phyloP scores from a whole-genome alignment of 2,797 vertebrate species.

The Oreortyx pictus region DNA sequence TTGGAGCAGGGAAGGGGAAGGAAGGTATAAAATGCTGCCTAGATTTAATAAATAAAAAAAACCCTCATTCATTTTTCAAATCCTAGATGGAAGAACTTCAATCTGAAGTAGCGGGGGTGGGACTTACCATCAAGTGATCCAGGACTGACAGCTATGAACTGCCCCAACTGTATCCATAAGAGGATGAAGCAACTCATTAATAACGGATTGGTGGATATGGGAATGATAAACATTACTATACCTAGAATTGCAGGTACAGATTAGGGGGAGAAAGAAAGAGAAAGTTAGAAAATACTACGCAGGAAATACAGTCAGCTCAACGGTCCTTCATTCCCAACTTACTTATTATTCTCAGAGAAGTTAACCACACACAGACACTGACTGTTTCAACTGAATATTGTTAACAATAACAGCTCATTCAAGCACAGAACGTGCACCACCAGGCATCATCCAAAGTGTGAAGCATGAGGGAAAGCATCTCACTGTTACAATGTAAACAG shows the following conservation, averaged over 20 bases:
- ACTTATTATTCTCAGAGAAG: neutral
- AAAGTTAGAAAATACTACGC: slow-evolving; percentile 69
- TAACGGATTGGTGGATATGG: slow-evolving; percentile 77
- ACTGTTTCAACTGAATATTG: neutral
- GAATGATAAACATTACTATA: slow-evolving; percentile 76
- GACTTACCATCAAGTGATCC: slow-evolving; percentile 75
- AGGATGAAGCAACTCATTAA: slow-evolving; percentile 75
- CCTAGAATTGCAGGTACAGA: slow-evolving; percentile 73
- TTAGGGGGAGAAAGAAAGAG: slow-evolving; percentile 69
- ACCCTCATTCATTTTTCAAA: slow-evolving; percentile 46
- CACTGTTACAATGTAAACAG: neutral
- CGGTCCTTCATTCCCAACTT: slow-evolving; percentile 26
- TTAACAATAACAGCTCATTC: neutral
- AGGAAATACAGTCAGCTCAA: slow-evolving; percentile 53
- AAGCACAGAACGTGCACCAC: neutral
- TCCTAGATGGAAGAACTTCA: slow-evolving; percentile 68
- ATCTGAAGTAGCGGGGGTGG: slow-evolving; percentile 67
- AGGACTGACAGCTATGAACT: slow-evolving; percentile 76
- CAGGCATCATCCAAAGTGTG: neutral
- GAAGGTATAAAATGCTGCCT: slow-evolving; percentile 7
- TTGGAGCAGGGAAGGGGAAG: neutral
- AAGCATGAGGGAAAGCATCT: neutral
- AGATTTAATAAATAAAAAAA: neutral
- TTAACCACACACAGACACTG: neutral
- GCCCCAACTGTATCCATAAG: slow-evolving; percentile 74